Base-by-base conservation (phyloP, 2,113 vertebrate genomes). In the Microcebus murinus region DNA sequence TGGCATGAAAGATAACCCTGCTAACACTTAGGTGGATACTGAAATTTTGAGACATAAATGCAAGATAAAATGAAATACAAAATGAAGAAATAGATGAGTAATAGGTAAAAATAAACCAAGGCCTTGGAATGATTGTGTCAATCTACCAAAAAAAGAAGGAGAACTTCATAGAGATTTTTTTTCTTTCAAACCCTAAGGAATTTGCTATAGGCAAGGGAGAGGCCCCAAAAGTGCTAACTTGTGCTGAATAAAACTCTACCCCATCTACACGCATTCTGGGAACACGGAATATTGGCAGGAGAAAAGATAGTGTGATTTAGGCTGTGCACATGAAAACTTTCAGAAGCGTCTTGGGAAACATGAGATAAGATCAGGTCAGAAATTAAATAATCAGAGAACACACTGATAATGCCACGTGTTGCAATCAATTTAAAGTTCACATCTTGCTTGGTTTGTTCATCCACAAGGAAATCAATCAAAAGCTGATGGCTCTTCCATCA, bases 281-380 rank as follows among this genome's bases (percentile, higher is more conserved):
- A 97, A 97, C 97, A 95, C 0, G 63, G 88, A 93, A 74, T 52
- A 76, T 95, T 97, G 97, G 97, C 98, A 97, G 79, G 48, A 96
- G 96, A 97, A 95, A 84, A 97, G 95, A 96, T 96, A 88, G 80
- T 17, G 17, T 90, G 34, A 57, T 42, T 76, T 70, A 92, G 87
- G 79, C 91, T 91, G n/a, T 63, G 92, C 87, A 96, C 94, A 42
- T 55, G 82, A 94, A 97, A 96, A 55, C 61, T 68, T 89, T 96
- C 91, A 82, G 86, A 61, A 95, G 39, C 94, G 89, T 94, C 97
- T 94, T 96, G 97, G 93, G 97, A 97, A 98, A 95, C 0, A 29
- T 8, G 55, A 96, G 97, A 97, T 98, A 97, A 97, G 95, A 98
- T 97, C 97, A 84, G 90, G 88, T 84, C 88, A 97, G 91, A 97